Evolutionary conservation across 2,113 vertebrate genomes (phyloP).

Genomic region (Salminus brasiliensis): DNA sequence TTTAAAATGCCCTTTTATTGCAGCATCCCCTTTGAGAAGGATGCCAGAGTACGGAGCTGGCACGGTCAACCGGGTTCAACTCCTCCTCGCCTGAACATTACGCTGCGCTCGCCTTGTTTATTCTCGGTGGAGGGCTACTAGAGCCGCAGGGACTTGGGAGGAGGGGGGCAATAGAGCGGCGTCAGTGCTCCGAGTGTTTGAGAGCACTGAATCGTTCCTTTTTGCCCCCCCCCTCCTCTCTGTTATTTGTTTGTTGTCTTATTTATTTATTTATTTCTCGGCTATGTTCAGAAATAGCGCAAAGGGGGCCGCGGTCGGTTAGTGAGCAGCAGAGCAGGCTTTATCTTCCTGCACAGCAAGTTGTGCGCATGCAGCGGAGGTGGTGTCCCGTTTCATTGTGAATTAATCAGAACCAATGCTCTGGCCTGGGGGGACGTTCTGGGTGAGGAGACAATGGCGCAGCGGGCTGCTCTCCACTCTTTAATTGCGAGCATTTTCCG

Average conservation of each 20-base stretch:
- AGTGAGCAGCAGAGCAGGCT: constrained; percentile 14
- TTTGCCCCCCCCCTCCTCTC: not conserved
- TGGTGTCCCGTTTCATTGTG: constrained; percentile 48
- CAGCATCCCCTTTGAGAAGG: constrained; percentile 49
- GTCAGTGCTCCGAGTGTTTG: constrained; percentile 4
- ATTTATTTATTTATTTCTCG: not conserved
- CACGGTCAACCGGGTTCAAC: constrained; percentile 13
- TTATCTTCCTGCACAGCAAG: constrained; percentile 52
- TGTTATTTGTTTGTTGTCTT: constrained; percentile 5
- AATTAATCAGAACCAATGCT: constrained; percentile 60
- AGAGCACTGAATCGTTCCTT: not conserved
- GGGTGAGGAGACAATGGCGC: constrained; percentile 46
- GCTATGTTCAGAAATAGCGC: not conserved
- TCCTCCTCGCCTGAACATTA: not conserved
- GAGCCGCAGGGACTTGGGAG: not conserved
- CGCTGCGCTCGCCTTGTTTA: not conserved
- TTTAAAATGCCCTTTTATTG: constrained; percentile 57
- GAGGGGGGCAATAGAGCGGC: not conserved
- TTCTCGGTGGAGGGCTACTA: not conserved
- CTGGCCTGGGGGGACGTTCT: constrained; percentile 38
- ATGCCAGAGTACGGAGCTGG: constrained; percentile 34
- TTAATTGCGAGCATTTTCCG: constrained; percentile 52
- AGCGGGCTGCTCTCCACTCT: constrained; percentile 37
- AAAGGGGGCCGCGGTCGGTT: constrained; percentile 11
- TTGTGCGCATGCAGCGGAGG: constrained; percentile 30